Base-by-base conservation (phyloP, 1,140 invertebrate species). In the Drosophila kohkoa region DNA sequence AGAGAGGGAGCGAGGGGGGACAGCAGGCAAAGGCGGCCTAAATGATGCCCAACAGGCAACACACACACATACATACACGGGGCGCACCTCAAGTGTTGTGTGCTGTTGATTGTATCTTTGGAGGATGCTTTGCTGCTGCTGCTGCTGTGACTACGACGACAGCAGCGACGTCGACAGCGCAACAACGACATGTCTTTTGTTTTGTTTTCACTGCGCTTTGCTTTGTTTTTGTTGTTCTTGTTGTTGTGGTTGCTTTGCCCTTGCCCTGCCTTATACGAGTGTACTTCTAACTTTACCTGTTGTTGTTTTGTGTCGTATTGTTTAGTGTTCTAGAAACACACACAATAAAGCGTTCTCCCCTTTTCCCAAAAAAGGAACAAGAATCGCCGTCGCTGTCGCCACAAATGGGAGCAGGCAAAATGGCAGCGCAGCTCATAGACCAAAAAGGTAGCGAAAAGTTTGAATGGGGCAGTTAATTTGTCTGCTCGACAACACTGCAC, bases 51-150 rank as follows among this genome's bases (percentile, higher is more conserved):
- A 41, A 58, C 69, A 81, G 74, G 60, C 79, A 64, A 51, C 68
- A 45, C 43, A 64, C 48, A 57, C 67, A 45, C 41, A 49, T 59
- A 45, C 20, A 46, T 59, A 52, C 54, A 74, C n/a, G 16, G 16
- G 15, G 64, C 78, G 68, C 69, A 74, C 81, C 66, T 60, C 58
- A 77, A 74, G 66, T 57, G 43, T 57, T 57, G 25, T 59, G 45
- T 82, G 70, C 69, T 87, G 75, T 79, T 70, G 79, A 86, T 87
- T 79, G 75, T 87, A 87, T 70, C 82, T 87, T 79, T 87, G 72
- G 82, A 86, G 79, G 82, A 86, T 87, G 76, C 82, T 81, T 73
- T 55, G 49, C 65, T 68, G 57, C 58, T 57, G 20, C 45, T 10
- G 20, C 45, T 10, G 32, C 20, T 15, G 48, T 38, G 32, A 68